Percentiles rank a stretch among this genome's conserved stretches.
phyloP scores from a whole-genome alignment of 2,888 invertebrate genomes.

The Trimorus sp. region DNA sequence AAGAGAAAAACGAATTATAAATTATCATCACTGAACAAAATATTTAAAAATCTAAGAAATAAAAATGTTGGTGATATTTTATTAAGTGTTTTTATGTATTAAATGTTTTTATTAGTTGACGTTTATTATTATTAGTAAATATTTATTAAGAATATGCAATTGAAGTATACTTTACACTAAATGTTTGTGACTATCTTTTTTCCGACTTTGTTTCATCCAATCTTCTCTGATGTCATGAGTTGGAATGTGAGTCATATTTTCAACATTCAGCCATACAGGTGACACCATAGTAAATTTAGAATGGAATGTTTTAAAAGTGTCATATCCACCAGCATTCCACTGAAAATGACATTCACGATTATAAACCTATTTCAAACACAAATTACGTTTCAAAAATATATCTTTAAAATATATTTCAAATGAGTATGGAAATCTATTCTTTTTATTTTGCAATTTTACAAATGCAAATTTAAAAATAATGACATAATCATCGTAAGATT shows the following conservation, averaged over 20 bases:
- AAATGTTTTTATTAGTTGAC: background rate
- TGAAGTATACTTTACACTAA: conserved; percentile 83
- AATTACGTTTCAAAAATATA: too few species aligned
- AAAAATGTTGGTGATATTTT: too few species aligned
- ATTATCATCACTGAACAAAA: too few species aligned
- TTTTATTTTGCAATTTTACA: too few species aligned
- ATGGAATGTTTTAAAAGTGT: conserved; percentile 94
- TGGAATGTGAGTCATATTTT: conserved; percentile 85
- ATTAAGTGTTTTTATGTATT: background rate
- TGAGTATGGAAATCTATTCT: too few species aligned
- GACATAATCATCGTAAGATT: too few species aligned
- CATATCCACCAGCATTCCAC: conserved; percentile 98
- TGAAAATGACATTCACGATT: conserved; percentile 80
- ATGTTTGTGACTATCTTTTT: conserved; percentile 83
- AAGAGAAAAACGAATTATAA: conserved; percentile 66
- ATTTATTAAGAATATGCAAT: background rate
- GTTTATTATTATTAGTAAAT: background rate
- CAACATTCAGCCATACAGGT: conserved; percentile 97
- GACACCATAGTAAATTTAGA: conserved; percentile 95
- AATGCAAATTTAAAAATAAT: too few species aligned
- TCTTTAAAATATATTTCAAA: too few species aligned
- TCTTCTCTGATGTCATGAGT: conserved; percentile 92
- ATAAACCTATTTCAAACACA: too few species aligned
- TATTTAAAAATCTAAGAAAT: too few species aligned
- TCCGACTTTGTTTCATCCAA: conserved; percentile 90